Conservation (phyloP, 2,888 invertebrate species). For the Dimorphilus gyrociliatus region DNA sequence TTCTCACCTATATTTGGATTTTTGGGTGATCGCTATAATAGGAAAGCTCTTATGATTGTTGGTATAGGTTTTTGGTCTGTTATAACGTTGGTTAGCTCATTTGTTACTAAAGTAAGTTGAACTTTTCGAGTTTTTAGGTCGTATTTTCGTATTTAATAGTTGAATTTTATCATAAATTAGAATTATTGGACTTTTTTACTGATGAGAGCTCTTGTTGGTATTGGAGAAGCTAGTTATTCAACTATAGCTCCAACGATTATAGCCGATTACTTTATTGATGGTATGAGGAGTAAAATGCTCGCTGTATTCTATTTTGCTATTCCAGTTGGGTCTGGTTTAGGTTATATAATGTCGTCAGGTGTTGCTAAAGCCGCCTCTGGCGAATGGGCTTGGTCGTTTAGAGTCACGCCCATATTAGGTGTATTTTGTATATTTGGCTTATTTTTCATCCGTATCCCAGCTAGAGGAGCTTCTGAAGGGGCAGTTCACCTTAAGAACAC, state of each 20-base stretch:
- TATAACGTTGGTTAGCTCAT: constrained; percentile 82
- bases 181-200: constrained; percentile 59
- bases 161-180: too few relatives aligned
- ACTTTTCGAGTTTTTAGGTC: too few relatives aligned
- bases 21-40: constrained; percentile 82
- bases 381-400: constrained; percentile 86
- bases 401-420: constrained; percentile 70
- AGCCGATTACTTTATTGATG: constrained; percentile 72
- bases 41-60: constrained; percentile 71
- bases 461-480: constrained; percentile 64
- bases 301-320: constrained; percentile 97
- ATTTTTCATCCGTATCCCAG: constrained; percentile 62
- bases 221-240: constrained; percentile 96
- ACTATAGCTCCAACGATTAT: constrained; percentile 97
- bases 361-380: constrained; percentile 50
- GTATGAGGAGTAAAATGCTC: constrained; percentile 75
- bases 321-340: constrained; percentile 87
- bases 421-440: constrained; percentile 56
- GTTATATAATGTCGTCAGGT: constrained; percentile 83
- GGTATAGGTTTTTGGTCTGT: constrained; percentile 89
- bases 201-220: constrained; percentile 78
- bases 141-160: too few relatives aligned
- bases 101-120: too few relatives aligned
- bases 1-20: constrained; percentile 95
- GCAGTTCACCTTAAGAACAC: constrained; percentile 47